Conservation (phyloP, 2,113 vertebrate genomes). For the Laterallus jamaicensis region DNA sequence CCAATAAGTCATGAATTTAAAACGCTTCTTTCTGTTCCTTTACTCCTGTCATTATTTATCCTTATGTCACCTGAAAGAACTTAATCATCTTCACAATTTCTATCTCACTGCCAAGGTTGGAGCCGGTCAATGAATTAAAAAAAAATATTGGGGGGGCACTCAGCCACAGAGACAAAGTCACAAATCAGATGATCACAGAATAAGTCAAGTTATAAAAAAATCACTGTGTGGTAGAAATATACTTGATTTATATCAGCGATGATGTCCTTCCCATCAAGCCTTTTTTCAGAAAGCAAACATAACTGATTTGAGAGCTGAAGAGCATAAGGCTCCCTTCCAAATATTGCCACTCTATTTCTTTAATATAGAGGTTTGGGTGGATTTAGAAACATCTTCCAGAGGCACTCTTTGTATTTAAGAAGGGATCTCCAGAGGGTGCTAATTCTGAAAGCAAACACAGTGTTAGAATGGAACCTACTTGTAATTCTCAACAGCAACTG, state of each 20-base stretch:
- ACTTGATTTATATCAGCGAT: not conserved
- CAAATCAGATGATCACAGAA: not conserved
- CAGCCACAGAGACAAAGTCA: not conserved
- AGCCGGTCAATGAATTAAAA: not conserved
- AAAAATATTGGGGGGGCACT: not conserved
- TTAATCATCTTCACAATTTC: not conserved
- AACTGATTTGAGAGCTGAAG: not conserved
- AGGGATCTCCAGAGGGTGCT: not conserved
- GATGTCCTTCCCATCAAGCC: not conserved
- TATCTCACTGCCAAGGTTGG: not conserved
- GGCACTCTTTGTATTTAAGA: not conserved
- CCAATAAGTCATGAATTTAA: not conserved
- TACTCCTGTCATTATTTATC: not conserved
- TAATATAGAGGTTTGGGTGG: not conserved
- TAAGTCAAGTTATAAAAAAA: not conserved
- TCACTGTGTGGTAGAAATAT: not conserved
- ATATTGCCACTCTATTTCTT: not conserved
- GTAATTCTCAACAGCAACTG: not conserved
- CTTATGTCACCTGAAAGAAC: not conserved
- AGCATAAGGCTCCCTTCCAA: not conserved
- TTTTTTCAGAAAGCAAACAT: not conserved
- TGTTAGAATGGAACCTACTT: not conserved
- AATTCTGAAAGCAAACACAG: not conserved
- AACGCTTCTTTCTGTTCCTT: not conserved
- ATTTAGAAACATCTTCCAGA: not conserved